Evolutionary conservation across 1,140 invertebrate genomes (phyloP).

Genomic region (Bombus sibiricus): DNA sequence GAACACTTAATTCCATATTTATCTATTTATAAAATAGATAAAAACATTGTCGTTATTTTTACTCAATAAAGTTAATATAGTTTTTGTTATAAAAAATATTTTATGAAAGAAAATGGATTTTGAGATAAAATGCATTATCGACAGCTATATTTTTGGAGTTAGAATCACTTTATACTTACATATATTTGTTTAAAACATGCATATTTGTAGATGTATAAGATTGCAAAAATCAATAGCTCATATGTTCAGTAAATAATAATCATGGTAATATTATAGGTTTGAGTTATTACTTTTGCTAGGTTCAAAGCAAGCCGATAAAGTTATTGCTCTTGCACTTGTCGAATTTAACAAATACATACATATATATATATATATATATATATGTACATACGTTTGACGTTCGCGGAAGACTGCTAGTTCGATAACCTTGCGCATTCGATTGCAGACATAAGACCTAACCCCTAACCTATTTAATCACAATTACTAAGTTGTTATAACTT

Average conservation of each 20-base stretch:
- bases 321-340: not conserved
- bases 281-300: constrained; percentile 13
- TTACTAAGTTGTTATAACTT: too few relatives aligned
- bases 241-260: not conserved
- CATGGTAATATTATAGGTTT: not conserved
- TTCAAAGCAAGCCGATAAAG: constrained; percentile 24
- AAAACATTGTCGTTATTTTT: not conserved
- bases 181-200: not conserved
- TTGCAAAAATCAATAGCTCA: not conserved
- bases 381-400: not conserved
- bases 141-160: not conserved
- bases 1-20: not conserved
- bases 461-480: too few relatives aligned
- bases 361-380: not conserved
- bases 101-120: not conserved
- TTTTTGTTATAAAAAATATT: not conserved
- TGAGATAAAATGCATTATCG: not conserved
- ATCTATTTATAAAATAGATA: not conserved
- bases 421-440: not conserved
- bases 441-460: not conserved
- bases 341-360: too few relatives aligned
- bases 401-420: not conserved
- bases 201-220: not conserved
- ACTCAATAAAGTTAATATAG: not conserved
- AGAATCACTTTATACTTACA: not conserved